These are phyloP conservation scores for Cylloceria caligata DNA, from an alignment of 2,888 invertebrate genomes.

Conservation along the genomic window DNA sequence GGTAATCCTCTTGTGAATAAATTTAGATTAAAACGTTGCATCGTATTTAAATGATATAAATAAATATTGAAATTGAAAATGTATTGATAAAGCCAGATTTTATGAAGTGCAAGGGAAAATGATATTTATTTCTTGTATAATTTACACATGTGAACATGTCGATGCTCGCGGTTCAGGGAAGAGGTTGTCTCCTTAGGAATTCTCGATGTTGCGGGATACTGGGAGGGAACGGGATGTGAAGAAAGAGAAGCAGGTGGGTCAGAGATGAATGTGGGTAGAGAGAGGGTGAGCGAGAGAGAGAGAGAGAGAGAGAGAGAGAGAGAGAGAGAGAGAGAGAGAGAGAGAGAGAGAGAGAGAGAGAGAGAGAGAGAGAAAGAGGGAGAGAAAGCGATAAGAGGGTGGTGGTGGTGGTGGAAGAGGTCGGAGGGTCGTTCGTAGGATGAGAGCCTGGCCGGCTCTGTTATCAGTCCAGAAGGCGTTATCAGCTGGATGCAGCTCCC, in stretches of 20 bases:
- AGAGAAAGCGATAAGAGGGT: slow-evolving; percentile 35
- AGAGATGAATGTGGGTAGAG: slow-evolving; percentile 40
- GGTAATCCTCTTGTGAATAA: no score
- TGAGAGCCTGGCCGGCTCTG: slow-evolving; percentile 82
- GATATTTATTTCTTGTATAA: neutral
- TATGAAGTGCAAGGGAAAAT: neutral
- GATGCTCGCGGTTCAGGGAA: slow-evolving; percentile 31
- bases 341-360: no score
- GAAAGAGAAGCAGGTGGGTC: slow-evolving; percentile 41
- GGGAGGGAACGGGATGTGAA: slow-evolving; percentile 47
- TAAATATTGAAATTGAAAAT: no score
- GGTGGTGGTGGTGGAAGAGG: slow-evolving; percentile 45
- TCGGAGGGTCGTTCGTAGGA: slow-evolving; percentile 71
- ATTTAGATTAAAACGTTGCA: no score
- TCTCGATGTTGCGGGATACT: slow-evolving; percentile 69
- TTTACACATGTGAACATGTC: slow-evolving; percentile 8
- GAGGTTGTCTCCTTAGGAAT: slow-evolving; percentile 68
- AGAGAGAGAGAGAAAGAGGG: slow-evolving; percentile 48
- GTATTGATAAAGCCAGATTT: no score
- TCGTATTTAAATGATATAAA: no score
- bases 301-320: slow-evolving; percentile 5
- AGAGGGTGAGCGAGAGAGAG: slow-evolving; percentile 47
- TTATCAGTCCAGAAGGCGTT: slow-evolving; percentile 82
- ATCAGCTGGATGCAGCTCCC: slow-evolving; percentile 84
- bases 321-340: slow-evolving; percentile 40